Percentiles rank a stretch among this genome's conserved stretches.
Evolutionary conservation across 2,797 vertebrate genomes (phyloP).

Genomic region (Diglossa cyanea): DNA sequence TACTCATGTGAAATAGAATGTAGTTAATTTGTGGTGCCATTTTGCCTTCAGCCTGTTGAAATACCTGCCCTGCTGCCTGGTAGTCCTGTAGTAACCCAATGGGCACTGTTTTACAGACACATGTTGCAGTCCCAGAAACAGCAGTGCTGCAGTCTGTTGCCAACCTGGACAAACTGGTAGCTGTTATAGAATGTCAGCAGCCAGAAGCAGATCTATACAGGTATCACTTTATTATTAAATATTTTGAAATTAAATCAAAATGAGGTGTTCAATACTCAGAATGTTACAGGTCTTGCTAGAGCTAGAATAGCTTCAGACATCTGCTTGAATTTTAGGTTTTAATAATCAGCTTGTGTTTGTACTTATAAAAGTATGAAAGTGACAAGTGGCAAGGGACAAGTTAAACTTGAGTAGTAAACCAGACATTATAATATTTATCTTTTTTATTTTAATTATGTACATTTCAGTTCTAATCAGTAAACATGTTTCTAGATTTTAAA

Average conservation of each 20-base stretch:
- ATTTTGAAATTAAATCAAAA: neutral
- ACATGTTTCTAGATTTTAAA: neutral
- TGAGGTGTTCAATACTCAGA: neutral
- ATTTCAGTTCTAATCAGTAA: neutral
- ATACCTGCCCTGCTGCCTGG: fast-evolving
- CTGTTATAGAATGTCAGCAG: slow-evolving; percentile 95
- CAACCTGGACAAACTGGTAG: slow-evolving; percentile 87
- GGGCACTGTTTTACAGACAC: slow-evolving; percentile 78
- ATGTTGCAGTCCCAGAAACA: slow-evolving; percentile 90
- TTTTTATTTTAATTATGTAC: neutral
- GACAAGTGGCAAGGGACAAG: neutral
- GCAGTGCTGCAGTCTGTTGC: slow-evolving; percentile 90
- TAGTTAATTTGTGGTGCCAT: neutral
- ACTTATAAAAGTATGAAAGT: neutral
- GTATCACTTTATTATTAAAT: slow-evolving; percentile 65
- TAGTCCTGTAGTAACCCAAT: neutral
- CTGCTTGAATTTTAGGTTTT: neutral
- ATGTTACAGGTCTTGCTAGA: neutral
- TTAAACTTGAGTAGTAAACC: neutral
- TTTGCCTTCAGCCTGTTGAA: neutral
- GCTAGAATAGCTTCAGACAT: neutral
- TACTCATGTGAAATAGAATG: neutral
- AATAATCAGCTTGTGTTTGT: neutral
- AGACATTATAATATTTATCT: neutral
- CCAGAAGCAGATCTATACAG: slow-evolving; percentile 97